Evolutionary conservation across 2,888 invertebrate genomes (phyloP).

Genomic region (Phlogophora meticulosa): DNA sequence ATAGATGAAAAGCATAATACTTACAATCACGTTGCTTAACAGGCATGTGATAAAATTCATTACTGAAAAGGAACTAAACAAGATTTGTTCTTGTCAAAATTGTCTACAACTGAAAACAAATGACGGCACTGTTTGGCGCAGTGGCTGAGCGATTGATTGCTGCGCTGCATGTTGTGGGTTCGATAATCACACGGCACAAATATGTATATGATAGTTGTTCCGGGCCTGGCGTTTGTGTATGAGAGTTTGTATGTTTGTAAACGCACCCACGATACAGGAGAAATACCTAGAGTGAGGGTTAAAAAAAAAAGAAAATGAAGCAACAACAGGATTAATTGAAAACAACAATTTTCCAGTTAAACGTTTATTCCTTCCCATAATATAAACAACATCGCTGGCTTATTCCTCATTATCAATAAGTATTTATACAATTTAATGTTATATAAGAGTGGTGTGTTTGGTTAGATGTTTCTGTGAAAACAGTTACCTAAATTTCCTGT

Average conservation of each 20-base stretch:
- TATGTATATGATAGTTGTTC: no score
- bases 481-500: not conserved
- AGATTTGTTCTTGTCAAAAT: not conserved
- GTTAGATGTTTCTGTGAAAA: not conserved
- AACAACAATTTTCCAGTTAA: slow-evolving; percentile 51
- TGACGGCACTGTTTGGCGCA: no score
- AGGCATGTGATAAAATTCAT: not conserved
- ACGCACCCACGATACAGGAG: no score
- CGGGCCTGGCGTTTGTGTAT: no score
- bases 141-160: no score
- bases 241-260: no score
- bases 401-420: slow-evolving; percentile 53
- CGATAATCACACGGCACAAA: no score
- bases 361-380: slow-evolving; percentile 65
- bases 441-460: slow-evolving; percentile 51
- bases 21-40: not conserved
- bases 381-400: slow-evolving; percentile 61
- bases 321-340: slow-evolving; percentile 27
- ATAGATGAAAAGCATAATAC: not conserved
- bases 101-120: slow-evolving; percentile 15
- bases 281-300: no score
- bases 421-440: slow-evolving; percentile 46
- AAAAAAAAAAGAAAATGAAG: not conserved
- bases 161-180: no score
- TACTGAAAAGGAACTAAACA: not conserved